phyloP scores from a whole-genome alignment of 2,888 invertebrate species.

The Andrena chrysosceles region DNA sequence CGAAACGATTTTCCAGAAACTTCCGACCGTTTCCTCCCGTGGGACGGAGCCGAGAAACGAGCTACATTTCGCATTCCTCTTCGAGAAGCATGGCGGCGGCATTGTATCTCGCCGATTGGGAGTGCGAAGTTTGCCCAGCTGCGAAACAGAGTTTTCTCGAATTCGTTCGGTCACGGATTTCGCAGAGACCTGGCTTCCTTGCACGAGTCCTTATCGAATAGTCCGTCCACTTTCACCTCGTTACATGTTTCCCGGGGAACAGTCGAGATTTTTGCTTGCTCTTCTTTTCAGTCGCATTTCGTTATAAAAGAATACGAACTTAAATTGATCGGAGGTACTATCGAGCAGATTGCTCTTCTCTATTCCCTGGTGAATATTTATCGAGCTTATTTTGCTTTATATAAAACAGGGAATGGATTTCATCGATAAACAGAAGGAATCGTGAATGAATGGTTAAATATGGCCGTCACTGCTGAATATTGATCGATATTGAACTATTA shows the following conservation, averaged over 20 bases:
- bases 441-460: not conserved
- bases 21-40: conserved; percentile 30
- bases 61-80: conserved; percentile 36
- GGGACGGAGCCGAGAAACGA: conserved; percentile 30
- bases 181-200: conserved; percentile 2
- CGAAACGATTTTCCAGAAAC: conserved; percentile 47
- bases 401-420: too few species aligned
- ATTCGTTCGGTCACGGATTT: conserved; percentile 32
- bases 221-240: conserved; percentile 26
- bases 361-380: too few species aligned
- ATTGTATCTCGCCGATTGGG: conserved; percentile 41
- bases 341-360: too few species aligned
- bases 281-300: too few species aligned
- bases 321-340: too few species aligned
- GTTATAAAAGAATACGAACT: too few species aligned
- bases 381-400: too few species aligned
- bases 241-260: not conserved
- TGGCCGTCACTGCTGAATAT: conserved; percentile 12
- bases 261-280: not conserved
- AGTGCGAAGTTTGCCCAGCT: conserved; percentile 33
- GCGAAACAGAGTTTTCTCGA: conserved; percentile 40
- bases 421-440: not conserved
- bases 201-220: not conserved
- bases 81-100: not conserved
- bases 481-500: conserved; percentile 48